Evolutionary conservation across 2,888 invertebrate species (phyloP), one percentile per base, ranked within the genome.

Genomic region (Cheilosia vernalis): DNA sequence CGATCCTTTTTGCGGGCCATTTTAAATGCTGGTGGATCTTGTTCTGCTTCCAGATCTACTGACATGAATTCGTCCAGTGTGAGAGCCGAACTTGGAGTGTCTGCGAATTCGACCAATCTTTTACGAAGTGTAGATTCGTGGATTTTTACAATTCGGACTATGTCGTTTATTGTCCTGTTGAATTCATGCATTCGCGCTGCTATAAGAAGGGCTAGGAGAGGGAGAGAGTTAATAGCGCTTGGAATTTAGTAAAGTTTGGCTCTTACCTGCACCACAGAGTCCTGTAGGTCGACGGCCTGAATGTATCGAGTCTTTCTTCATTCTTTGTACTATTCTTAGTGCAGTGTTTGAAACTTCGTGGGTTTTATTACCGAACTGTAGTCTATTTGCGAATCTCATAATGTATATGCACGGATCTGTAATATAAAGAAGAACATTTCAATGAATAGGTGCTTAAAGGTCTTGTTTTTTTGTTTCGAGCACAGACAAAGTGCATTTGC

Each of bases 231-330:
- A 15, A 4, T 40, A 24, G 51, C 1, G 21, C 3, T 27, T 40
- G 19, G 30, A 30, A 4, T 5, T 1, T 30, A n/a, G n/a, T 17
- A 15, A 33, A 53, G 7, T 7, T 40, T 42, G 2, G 4, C 55
- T 86, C 89, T 92, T 91, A 97, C 98, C 98, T 90, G 99, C 99
- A 27, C 99, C 99, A 92, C 99, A 99, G 21, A 99, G 94, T 13
- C 99, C 99, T 0, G 99, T 98, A 1, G 99, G 99, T 88, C 99
- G 93, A 79, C 99, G 94, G 7, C 99, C 99, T 0, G 97, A 97
- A 91, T 98, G 98, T 92, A 99, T 96, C 91, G 98, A 99, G 92
- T 99, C 99, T 89, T 97, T 94, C 92, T 99, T 99, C 99, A 99
- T 99, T 88, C 99, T 94, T 92, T 98, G 97, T 24, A 99, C 98